Percentiles rank a stretch among this genome's conserved stretches.
Conservation (phyloP, 2,888 invertebrate species). For the Lathronympha strigana region DNA sequence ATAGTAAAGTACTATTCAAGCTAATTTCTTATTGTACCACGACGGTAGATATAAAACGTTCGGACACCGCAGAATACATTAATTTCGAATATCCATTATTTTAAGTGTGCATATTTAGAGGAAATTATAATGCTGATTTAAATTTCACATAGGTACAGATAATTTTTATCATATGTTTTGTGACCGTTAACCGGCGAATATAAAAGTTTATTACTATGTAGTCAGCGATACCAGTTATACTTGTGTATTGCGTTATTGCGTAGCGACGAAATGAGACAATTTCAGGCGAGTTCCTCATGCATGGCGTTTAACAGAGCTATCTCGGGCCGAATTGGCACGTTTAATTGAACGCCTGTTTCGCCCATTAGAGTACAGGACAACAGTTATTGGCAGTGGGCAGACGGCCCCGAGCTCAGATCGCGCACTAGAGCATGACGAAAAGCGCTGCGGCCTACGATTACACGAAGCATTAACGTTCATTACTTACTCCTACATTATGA, state of each 20-base stretch:
- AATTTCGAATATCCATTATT: no score
- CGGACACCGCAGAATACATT: neutral
- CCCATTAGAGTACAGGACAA: constrained; percentile 72
- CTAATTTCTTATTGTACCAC: no score
- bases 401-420: constrained; percentile 46
- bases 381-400: constrained; percentile 69
- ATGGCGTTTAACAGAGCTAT: constrained; percentile 63
- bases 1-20: no score
- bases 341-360: constrained; percentile 78
- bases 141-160: no score
- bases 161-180: no score
- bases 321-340: constrained; percentile 70
- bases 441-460: constrained; percentile 46
- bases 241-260: constrained; percentile 47
- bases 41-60: no score
- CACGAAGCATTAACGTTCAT: constrained; percentile 10
- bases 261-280: constrained; percentile 54
- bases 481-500: neutral
- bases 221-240: constrained; percentile 26
- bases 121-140: no score
- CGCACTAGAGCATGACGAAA: constrained; percentile 48
- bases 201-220: constrained; percentile 1
- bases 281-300: constrained; percentile 54
- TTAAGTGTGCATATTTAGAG: no score
- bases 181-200: neutral